Evolutionary conservation across 1,140 invertebrate genomes (phyloP).

Genomic region (Anagrus nilaparvatae): DNA sequence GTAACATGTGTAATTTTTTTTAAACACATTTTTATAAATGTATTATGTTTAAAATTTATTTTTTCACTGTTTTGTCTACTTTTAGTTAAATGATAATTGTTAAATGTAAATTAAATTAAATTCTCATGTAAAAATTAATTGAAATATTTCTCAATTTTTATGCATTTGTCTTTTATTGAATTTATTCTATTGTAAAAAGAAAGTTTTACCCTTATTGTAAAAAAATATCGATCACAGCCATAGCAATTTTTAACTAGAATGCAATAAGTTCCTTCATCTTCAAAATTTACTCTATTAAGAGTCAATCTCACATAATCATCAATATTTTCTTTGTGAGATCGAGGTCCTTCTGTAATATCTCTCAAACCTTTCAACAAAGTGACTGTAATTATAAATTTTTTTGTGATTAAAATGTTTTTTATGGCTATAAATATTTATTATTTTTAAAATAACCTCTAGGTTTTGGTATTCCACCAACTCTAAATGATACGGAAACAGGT

Average conservation of each 20-base stretch:
- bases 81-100: not conserved
- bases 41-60: not conserved
- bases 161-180: no score
- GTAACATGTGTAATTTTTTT: no score
- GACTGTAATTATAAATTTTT: conserved; percentile 50
- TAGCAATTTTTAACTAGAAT: conserved; percentile 84
- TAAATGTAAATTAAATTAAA: not conserved
- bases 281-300: conserved; percentile 69
- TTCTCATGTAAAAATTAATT: no score
- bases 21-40: no score
- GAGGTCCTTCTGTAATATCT: conserved; percentile 67
- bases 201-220: conserved; percentile 60
- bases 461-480: conserved; percentile 68
- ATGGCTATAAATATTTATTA: no score
- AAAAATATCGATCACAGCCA: conserved; percentile 76
- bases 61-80: not conserved
- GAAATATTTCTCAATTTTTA: no score
- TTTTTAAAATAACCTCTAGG: conserved; percentile 56
- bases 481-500: conserved; percentile 69
- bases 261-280: conserved; percentile 91
- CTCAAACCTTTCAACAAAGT: conserved; percentile 75
- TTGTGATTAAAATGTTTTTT: no score
- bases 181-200: no score
- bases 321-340: conserved; percentile 68
- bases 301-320: conserved; percentile 80